phyloP scores from a whole-genome alignment of 1,140 invertebrate genomes.

The Drosophila truncata region DNA sequence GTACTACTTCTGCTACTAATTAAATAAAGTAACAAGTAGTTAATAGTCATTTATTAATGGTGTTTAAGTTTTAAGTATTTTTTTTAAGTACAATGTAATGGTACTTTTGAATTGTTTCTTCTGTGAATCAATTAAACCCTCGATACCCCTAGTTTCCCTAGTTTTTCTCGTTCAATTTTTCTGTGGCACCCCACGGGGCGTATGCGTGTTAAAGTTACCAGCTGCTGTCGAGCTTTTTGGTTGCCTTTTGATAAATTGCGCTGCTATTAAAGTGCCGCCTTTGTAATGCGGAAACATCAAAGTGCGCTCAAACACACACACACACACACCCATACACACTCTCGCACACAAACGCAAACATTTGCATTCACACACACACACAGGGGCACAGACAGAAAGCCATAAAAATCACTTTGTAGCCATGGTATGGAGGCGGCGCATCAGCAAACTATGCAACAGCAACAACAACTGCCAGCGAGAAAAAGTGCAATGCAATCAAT shows the following conservation, averaged over 20 bases:
- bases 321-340: slow-evolving; percentile 37
- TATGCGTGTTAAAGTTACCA: slow-evolving; percentile 75
- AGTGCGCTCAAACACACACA: slow-evolving; percentile 58
- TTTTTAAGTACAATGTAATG: background rate
- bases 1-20: background rate
- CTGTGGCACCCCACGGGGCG: slow-evolving; percentile 56
- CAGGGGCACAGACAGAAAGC: slow-evolving; percentile 57
- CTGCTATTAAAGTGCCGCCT: slow-evolving; percentile 75
- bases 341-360: slow-evolving; percentile 45
- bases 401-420: slow-evolving; percentile 82
- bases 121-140: background rate
- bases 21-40: too few relatives aligned
- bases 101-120: background rate
- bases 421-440: slow-evolving; percentile 74
- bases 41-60: background rate
- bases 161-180: background rate
- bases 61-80: background rate
- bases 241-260: slow-evolving; percentile 70
- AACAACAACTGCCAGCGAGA: slow-evolving; percentile 31
- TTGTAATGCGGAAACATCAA: slow-evolving; percentile 78
- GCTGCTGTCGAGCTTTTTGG: slow-evolving; percentile 65
- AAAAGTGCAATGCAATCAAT: slow-evolving; percentile 83
- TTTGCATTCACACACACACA: slow-evolving; percentile 60
- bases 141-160: slow-evolving; percentile 9
- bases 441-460: slow-evolving; percentile 77